Evolutionary conservation across 2,797 vertebrate genomes (phyloP), one percentile per base, ranked within the genome.

Genomic region (Sciurus carolinensis): DNA sequence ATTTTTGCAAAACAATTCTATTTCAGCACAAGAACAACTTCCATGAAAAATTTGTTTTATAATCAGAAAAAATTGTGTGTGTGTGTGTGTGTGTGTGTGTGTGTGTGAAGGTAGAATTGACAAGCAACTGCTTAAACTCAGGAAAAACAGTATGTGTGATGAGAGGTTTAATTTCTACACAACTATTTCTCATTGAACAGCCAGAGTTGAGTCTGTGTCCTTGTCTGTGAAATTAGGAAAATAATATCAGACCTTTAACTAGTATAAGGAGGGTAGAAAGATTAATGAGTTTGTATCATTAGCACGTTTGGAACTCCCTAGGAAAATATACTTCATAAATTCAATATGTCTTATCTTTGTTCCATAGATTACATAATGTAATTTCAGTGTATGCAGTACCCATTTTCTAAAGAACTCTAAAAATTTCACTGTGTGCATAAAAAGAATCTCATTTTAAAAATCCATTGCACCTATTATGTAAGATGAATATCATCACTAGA

Each of bases 361-460:
- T 69, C 62, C 24, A 47, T 44, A 59, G 82, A 83, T 95, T 96
- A 77, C 59, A 91, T 94, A 91, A 96, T 36, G 20, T 2, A 81
- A 2, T 79, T 92, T 94, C 71, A 77, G 90, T 90, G 50, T 44
- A 67, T 0, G 2, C 24, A 79, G 36, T 47, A 90, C 24, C 30
- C 81, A 66, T 82, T 94, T 96, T 92, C 50, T 96, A 91, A 90
- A 86, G 79, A 77, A 88, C 44, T 73, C 82, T 79, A 87, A 91
- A 92, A 81, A 42, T 90, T 86, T 90, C 76, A 92, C 67, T 79
- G 64, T 81, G 59, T 50, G 33, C 33, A 84, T 97, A 91, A 92
- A 92, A 90, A 90, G 54, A 92, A 81, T 94, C 77, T 90, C 28
- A 92, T 92, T 94, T 73, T 5, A 79, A 76, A 66, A 95, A 54